These are phyloP conservation scores for Drosophila melanogaster DNA, from an alignment of 1,140 invertebrate genomes.

Conservation along the genomic window DNA sequence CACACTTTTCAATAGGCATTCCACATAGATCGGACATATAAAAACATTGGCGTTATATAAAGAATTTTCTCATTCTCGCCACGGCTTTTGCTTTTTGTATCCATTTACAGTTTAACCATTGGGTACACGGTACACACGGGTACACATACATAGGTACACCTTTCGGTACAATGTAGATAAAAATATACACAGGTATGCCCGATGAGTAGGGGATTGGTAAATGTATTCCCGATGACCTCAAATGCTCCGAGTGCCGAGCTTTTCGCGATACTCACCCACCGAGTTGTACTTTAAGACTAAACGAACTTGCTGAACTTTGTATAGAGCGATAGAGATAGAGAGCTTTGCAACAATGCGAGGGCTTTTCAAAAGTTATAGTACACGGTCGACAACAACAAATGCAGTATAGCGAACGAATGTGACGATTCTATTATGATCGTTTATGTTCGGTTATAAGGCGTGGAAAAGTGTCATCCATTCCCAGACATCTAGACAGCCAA, in stretches of 20 bases:
- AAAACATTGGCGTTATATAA: constrained; percentile 38
- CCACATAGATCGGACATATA: constrained; percentile 12
- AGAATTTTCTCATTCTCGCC: constrained; percentile 19
- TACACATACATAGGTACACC: constrained; percentile 15
- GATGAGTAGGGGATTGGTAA: constrained; percentile 9
- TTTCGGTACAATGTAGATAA: constrained; percentile 29
- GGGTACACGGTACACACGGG: constrained; percentile 13
- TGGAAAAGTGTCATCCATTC: constrained; percentile 4
- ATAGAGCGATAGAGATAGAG: constrained; percentile 42
- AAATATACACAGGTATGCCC: constrained; percentile 42
- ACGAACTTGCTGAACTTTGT: constrained; percentile 66
- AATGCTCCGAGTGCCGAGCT: constrained; percentile 57
- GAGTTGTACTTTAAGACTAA: constrained; percentile 70
- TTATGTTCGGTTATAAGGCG: constrained; percentile 4
- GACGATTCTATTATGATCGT: constrained; percentile 38
- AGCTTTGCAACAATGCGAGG: constrained; percentile 49
- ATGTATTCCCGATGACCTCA: constrained; percentile 60
- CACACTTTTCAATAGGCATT: constrained; percentile 19
- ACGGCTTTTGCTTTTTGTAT: constrained; percentile 13
- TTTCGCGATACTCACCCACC: constrained; percentile 64
- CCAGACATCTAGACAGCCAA: constrained; percentile 4
- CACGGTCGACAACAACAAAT: constrained; percentile 10
- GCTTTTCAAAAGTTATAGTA: constrained; percentile 37
- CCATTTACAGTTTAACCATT: constrained; percentile 31
- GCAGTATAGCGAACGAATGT: not conserved